Base-by-base conservation (phyloP, 2,797 vertebrate genomes). In the Avahi laniger region DNA sequence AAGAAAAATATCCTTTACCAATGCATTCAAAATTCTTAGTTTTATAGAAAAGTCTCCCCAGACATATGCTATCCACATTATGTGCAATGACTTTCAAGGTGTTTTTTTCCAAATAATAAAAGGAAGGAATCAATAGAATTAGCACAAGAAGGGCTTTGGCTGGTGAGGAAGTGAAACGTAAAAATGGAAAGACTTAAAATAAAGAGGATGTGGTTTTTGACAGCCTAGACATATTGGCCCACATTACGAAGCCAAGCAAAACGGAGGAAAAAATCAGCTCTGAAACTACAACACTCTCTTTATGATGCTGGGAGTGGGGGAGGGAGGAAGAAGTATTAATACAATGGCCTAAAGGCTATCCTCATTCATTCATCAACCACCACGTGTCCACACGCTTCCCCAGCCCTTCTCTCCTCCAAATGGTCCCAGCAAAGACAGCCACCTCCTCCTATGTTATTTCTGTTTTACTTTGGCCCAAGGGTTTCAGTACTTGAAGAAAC, bases 171-270 rank as follows among this genome's bases (percentile, higher is more conserved):
- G 65, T 61, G 38, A 80, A 94, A 83, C 86, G 95, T 96, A 97
- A 98, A 97, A 97, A 96, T 94, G 89, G 96, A 97, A 98, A 97
- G 91, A 93, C 59, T 97, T 96, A 95, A 96, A 96, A 96, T 94
- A 86, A 94, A 91, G 70, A 95, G 93, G 95, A 96, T 97, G 93
- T 95, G 96, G 97, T 93, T 97, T 96, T 65, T 90, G 85, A 97
- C 96, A 97, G 72, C 91, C 73, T 94, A 97, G 95, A 97, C 94
- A 86, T 92, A 96, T 50, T 97, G 96, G 92, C 95, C 95, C 73
- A 79, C 81, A 86, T 93, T 90, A 87, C 1, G 26, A 96, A 97
- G 89, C 96, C 97, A 98, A 97, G 79, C 30, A 95, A 97, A 98
- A 96, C 0, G 10, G n/a, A 93, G 80, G 35, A 88, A 95, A 95